Evolutionary conservation across 2,888 invertebrate genomes (phyloP).

Genomic region (Odontomyia ornata): DNA sequence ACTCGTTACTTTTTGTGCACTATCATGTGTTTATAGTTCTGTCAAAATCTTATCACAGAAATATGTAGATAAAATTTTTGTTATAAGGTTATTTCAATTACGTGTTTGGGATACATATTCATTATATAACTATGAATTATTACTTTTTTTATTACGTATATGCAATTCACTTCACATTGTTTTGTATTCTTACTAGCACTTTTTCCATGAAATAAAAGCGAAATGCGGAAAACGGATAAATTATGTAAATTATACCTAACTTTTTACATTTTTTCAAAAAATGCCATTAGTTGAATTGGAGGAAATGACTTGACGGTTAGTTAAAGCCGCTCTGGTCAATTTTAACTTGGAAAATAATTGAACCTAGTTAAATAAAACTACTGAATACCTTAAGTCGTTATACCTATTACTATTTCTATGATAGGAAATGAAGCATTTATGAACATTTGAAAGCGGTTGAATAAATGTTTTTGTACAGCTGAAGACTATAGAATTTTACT

Average conservation of each 20-base stretch:
- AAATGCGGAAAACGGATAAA: too few relatives aligned
- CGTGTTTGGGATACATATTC: slow-evolving; percentile 18
- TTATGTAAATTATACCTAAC: too few relatives aligned
- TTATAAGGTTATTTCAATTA: slow-evolving; percentile 27
- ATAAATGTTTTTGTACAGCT: too few relatives aligned
- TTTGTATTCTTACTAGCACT: slow-evolving; percentile 12
- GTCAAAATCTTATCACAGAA: slow-evolving; percentile 50
- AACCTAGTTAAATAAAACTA: too few relatives aligned
- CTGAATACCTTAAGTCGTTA: too few relatives aligned
- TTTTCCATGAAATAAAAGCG: not conserved
- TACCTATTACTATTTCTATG: not conserved
- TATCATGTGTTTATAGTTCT: slow-evolving; percentile 5
- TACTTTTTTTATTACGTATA: slow-evolving; percentile 47
- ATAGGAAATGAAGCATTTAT: too few relatives aligned
- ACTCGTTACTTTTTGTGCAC: not conserved
- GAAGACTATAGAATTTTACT: not conserved
- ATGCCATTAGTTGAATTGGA: too few relatives aligned
- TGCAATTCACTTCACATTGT: slow-evolving; percentile 44
- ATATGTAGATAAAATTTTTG: slow-evolving; percentile 44
- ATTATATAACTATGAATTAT: slow-evolving; percentile 16
- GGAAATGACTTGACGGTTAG: too few relatives aligned
- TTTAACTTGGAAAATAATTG: too few relatives aligned
- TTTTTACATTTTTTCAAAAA: too few relatives aligned
- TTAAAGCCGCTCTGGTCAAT: too few relatives aligned
- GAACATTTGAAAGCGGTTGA: too few relatives aligned